Conservation (phyloP, 1,140 invertebrate species). For the Tetramorium simillimum region DNA sequence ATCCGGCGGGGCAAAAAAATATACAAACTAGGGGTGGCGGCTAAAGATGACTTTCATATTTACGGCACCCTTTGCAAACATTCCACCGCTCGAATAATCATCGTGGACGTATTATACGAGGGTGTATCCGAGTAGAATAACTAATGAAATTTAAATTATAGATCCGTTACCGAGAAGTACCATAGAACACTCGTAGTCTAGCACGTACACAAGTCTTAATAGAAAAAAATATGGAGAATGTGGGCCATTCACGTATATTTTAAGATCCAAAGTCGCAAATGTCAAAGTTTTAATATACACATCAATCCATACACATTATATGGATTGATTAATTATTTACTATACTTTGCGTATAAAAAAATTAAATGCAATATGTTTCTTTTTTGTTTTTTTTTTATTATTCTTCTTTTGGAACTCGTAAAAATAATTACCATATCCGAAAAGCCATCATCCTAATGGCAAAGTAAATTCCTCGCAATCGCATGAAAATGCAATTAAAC, state of each 20-base stretch:
- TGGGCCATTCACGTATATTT: not conserved
- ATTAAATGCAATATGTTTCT: not conserved
- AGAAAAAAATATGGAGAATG: not conserved
- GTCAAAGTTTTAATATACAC: not conserved
- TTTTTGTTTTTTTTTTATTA: not conserved
- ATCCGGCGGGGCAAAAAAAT: slow-evolving; percentile 33
- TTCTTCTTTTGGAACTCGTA: not conserved
- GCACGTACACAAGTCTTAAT: not conserved
- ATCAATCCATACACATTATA: not conserved
- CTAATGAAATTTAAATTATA: slow-evolving; percentile 25
- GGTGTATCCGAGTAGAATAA: not conserved
- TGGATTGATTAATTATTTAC: not conserved
- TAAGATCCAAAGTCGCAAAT: not conserved
- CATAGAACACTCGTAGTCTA: not conserved
- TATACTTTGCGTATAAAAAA: not conserved
- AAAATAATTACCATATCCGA: slow-evolving; percentile 1
- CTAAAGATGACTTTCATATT: slow-evolving; percentile 45
- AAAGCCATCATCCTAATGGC: slow-evolving; percentile 15
- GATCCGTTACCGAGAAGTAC: not conserved
- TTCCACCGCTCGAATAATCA: slow-evolving; percentile 15
- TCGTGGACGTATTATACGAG: not conserved
- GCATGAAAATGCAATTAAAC: slow-evolving; percentile 55
- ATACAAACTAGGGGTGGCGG: slow-evolving; percentile 12
- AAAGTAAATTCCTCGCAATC: slow-evolving; percentile 31
- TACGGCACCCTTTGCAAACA: slow-evolving; percentile 17